Base-by-base conservation (phyloP, 2,888 invertebrate species). In the Pristionchus exspectatus region DNA sequence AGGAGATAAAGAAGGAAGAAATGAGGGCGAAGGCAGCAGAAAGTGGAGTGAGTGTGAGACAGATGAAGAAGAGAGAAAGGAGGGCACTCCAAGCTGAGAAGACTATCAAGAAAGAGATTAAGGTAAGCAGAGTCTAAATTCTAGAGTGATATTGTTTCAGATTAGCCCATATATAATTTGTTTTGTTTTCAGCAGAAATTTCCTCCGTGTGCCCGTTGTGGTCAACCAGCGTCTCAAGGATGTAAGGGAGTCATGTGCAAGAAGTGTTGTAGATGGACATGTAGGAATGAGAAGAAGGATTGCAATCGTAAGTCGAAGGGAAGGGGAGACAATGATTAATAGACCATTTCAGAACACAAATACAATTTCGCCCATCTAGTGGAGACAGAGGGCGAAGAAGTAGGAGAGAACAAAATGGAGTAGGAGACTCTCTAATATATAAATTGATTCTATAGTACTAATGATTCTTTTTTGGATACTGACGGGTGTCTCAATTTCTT, bases 251-350 rank as follows among this genome's bases (percentile, higher is more conserved):
- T 83, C n/a, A 91, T 92, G 90, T 94, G 94, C 91, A 91, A 92
- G 86, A 93, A 93, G 81, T 94, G 94, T 86, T 94, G 94, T 85
- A 90, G 92, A 91, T 93, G 90, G 90, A 91, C 91, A 66, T 92
- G 94, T 90, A 92, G 93, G 85, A 88, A 89, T 38, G 90, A 93
- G 83, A 74, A 77, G 21, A 69, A 90, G 24, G 92, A 93, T 87
- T 94, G 94, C 90, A 91, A 91, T 90, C 83, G 93, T 93, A 21
- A 56, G 91, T 89, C 74, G n/a, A 84, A 33, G 24, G 7, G 77
- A 33, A 44, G 24, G 30, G 24, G 5, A 18, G 77, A 14, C 21
- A 38, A 24, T 10, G 33, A 30, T 50, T 33, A 16, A 14, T 66
- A 2, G 54, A 24, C 44, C 27, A 44, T 66, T 87, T 30, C 87